These are phyloP conservation scores for Odontamblyopus rebecca DNA, from an alignment of 2,797 vertebrate genomes.

Conservation along the genomic window DNA sequence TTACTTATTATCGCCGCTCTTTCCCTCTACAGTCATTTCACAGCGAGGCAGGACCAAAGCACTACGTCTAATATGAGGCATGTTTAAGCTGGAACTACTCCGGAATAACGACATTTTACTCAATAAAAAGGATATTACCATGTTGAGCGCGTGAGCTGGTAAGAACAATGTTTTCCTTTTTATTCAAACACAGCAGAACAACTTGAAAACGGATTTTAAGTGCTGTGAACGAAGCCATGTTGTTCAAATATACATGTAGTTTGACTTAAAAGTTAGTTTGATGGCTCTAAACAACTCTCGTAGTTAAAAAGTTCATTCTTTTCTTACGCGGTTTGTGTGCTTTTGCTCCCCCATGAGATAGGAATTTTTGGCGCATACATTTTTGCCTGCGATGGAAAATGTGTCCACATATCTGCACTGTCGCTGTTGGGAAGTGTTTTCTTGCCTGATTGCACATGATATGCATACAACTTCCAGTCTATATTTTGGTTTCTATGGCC, in stretches of 20 bases:
- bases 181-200: constrained; percentile 6
- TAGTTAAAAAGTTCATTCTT: constrained; percentile 18
- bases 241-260: background rate
- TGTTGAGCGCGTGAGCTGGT: constrained; percentile 70
- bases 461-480: background rate
- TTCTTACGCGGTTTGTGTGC: constrained; percentile 33
- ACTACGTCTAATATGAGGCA: constrained; percentile 49
- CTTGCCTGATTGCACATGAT: background rate
- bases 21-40: constrained; percentile 68
- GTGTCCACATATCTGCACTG: constrained; percentile 54
- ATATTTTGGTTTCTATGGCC: background rate
- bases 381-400: constrained; percentile 53
- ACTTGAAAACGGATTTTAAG: background rate
- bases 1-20: constrained; percentile 80
- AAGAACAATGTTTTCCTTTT: constrained; percentile 34
- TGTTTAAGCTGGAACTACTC: constrained; percentile 31
- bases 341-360: constrained; percentile 68
- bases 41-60: constrained; percentile 50
- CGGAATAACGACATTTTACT: constrained; percentile 33
- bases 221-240: background rate
- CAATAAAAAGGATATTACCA: constrained; percentile 23
- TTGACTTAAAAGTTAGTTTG: background rate
- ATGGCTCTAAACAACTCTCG: background rate
- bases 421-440: constrained; percentile 55
- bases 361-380: constrained; percentile 65